Evolutionary conservation across 2,113 vertebrate genomes (phyloP).

Genomic region (Marmota monax): DNA sequence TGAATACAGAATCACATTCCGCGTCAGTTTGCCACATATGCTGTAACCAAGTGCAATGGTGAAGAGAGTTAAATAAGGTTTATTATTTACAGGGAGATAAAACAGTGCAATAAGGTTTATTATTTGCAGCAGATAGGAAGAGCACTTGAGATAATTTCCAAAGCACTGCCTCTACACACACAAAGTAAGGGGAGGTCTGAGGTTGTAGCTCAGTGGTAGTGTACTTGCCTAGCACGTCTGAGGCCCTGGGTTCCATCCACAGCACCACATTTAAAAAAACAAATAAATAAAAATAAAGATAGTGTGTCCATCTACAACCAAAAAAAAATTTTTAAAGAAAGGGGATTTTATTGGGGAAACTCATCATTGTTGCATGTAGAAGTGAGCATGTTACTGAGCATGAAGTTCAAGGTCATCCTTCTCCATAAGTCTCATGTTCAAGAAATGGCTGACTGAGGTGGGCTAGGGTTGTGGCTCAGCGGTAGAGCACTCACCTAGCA

Average conservation of each 20-base stretch:
- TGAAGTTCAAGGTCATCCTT: neutral
- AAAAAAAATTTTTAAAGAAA: neutral
- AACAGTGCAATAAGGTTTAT: neutral
- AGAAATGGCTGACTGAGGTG: neutral
- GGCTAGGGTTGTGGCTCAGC: too few species aligned
- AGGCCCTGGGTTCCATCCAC: too few species aligned
- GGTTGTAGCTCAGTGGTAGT: too few species aligned
- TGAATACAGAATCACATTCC: conserved; percentile 22
- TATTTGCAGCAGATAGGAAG: neutral
- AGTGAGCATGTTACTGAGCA: neutral
- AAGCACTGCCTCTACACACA: neutral
- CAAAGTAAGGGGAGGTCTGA: neutral
- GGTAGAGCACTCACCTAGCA: too few species aligned
- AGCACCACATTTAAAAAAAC: too few species aligned
- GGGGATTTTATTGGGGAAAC: too few species aligned
- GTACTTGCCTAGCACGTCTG: too few species aligned
- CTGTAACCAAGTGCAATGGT: neutral
- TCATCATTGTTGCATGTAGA: neutral
- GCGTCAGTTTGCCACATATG: neutral
- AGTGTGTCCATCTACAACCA: too few species aligned
- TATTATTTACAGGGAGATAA: neutral
- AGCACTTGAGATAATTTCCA: neutral
- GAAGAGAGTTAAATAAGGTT: neutral
- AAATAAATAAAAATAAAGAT: too few species aligned
- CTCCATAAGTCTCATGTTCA: neutral